A percentile compares a stretch with the other conserved stretches of the same genome.
Evolutionary conservation across 2,113 vertebrate genomes (phyloP).

Genomic region (Misgurnus mizolepis): DNA sequence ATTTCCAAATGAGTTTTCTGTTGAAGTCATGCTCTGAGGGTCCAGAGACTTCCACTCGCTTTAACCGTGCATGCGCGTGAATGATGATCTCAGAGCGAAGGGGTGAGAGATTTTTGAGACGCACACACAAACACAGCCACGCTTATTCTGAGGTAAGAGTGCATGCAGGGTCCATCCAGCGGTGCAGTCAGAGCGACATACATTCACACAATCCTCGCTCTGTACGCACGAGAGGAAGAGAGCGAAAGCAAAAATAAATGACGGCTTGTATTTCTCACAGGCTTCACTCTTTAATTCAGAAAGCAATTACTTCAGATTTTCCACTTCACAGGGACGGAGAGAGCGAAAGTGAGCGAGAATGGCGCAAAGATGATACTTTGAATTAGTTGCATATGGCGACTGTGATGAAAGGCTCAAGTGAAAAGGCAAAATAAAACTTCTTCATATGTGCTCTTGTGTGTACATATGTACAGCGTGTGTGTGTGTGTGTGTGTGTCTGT

Average conservation of each 20-base stretch:
- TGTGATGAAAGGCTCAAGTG: slow-evolving; percentile 50
- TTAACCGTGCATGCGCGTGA: neutral
- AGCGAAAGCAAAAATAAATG: slow-evolving; percentile 64
- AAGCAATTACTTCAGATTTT: slow-evolving; percentile 80
- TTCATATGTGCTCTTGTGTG: slow-evolving; percentile 50
- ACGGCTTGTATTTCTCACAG: slow-evolving; percentile 68
- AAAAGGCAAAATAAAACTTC: slow-evolving; percentile 48
- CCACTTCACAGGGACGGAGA: slow-evolving; percentile 70
- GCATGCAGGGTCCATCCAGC: slow-evolving; percentile 17
- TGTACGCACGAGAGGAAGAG: slow-evolving; percentile 42
- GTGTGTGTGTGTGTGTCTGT: slow-evolving; percentile 39
- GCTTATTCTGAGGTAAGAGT: slow-evolving; percentile 37
- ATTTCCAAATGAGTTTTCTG: slow-evolving; percentile 41
- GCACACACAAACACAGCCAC: slow-evolving; percentile 10
- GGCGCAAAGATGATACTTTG: slow-evolving; percentile 62
- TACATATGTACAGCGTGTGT: slow-evolving; percentile 41
- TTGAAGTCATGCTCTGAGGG: slow-evolving; percentile 12
- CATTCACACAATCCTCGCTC: slow-evolving; percentile 39
- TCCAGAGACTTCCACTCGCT: slow-evolving; percentile 5
- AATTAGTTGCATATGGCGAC: slow-evolving; percentile 63
- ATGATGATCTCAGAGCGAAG: slow-evolving; percentile 32
- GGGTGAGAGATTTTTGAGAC: slow-evolving; percentile 18
- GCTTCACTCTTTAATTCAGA: slow-evolving; percentile 74
- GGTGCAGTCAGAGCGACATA: slow-evolving; percentile 12
- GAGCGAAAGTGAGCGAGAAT: slow-evolving; percentile 44